Conservation (phyloP, 2,888 invertebrate genomes). For the Tetragnatha montana region DNA sequence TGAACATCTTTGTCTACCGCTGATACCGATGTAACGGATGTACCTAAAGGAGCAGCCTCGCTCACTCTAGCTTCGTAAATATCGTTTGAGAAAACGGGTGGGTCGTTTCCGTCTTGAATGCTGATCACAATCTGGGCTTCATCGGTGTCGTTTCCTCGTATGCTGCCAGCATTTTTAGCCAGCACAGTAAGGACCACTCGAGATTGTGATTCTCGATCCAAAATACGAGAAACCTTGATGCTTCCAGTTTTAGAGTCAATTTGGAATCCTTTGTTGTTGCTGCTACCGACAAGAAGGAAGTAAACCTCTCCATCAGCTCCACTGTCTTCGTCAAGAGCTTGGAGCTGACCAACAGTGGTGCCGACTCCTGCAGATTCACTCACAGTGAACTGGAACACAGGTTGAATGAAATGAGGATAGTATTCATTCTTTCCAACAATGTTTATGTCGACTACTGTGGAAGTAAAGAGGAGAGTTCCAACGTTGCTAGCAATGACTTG, state of each 20-base stretch:
- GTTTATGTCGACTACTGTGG: slow-evolving; percentile 82
- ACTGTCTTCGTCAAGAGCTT: slow-evolving; percentile 91
- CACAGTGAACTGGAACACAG: slow-evolving; percentile 93
- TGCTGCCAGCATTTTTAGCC: slow-evolving; percentile 95
- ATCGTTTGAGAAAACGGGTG: slow-evolving; percentile 88
- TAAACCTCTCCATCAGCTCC: slow-evolving; percentile 92
- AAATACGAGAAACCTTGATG: slow-evolving; percentile 86
- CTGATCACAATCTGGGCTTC: slow-evolving; percentile 95
- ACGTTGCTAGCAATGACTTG: slow-evolving; percentile 91
- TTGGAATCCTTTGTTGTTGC: slow-evolving; percentile 92
- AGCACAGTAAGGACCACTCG: slow-evolving; percentile 92
- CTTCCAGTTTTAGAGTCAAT: slow-evolving; percentile 87
- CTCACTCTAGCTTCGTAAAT: slow-evolving; percentile 87
- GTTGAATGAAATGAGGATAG: slow-evolving; percentile 90
- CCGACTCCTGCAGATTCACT: slow-evolving; percentile 93
- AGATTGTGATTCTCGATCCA: slow-evolving; percentile 91
- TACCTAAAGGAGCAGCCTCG: slow-evolving; percentile 86
- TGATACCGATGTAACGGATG: slow-evolving; percentile 85
- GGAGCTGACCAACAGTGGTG: slow-evolving; percentile 88
- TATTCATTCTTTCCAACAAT: slow-evolving; percentile 92
- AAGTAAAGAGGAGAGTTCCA: slow-evolving; percentile 86
- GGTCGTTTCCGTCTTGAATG: slow-evolving; percentile 96
- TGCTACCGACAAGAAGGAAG: slow-evolving; percentile 93
- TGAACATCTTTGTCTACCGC: slow-evolving; percentile 94
- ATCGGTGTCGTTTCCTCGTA: slow-evolving; percentile 95